phyloP scores from a whole-genome alignment of 2,888 invertebrate genomes.

The Himalopsyche tibetana region DNA sequence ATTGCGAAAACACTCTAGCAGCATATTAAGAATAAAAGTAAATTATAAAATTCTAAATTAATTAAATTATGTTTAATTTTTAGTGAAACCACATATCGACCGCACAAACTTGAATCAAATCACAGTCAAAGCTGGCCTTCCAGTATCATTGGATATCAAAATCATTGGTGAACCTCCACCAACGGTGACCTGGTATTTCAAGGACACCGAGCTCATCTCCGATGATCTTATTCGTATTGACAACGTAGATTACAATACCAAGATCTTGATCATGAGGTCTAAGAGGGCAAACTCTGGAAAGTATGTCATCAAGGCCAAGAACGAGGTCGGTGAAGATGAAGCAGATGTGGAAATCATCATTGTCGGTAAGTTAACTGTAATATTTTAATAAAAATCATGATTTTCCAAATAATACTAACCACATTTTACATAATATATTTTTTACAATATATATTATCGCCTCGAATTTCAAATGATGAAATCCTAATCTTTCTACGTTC shows the following conservation, averaged over 20 bases:
- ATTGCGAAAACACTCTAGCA: neutral
- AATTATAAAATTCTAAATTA: too few relatives aligned
- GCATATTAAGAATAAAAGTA: neutral
- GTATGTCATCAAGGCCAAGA: conserved; percentile 92
- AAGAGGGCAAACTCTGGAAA: conserved; percentile 90
- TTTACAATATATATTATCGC: too few relatives aligned
- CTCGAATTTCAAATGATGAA: neutral
- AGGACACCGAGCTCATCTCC: conserved; percentile 81
- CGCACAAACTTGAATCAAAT: conserved; percentile 91
- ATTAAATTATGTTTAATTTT: conserved; percentile 43
- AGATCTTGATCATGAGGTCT: conserved; percentile 89
- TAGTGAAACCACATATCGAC: conserved; percentile 96
- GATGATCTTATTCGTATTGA: conserved; percentile 84
- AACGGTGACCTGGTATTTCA: conserved; percentile 91
- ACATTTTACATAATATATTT: neutral
- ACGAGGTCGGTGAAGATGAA: conserved; percentile 94
- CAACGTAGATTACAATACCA: conserved; percentile 93
- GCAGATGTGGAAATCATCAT: conserved; percentile 94
- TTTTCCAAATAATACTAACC: conserved; percentile 44
- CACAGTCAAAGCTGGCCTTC: conserved; percentile 91
- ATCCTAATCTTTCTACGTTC: neutral
- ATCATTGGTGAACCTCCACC: conserved; percentile 96
- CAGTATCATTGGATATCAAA: conserved; percentile 90
- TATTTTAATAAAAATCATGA: conserved; percentile 68
- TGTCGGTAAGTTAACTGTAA: conserved; percentile 74